Base-by-base conservation (phyloP, 2,113 vertebrate species). In the Seriola aureovittata region DNA sequence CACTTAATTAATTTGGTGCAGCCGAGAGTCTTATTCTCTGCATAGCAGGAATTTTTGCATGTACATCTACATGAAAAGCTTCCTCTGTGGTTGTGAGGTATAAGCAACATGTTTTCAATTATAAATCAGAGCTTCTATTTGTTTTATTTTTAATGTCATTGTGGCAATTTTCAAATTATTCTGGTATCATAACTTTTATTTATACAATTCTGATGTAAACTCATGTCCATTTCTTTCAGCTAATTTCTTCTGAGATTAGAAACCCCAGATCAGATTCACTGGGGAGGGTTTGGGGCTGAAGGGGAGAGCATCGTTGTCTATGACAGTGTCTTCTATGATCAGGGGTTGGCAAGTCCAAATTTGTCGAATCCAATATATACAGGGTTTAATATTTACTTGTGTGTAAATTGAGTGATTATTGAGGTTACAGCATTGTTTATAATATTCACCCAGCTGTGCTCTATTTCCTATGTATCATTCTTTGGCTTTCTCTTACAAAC, bases 1-100 rank as follows among this genome's bases (percentile, higher is more conserved):
- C 17, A 65, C 57, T 77, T 71, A 75, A 78, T 71, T 82, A 65
- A 80, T 86, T 69, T 85, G 57, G 23, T 32, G 0, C 52, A 34
- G 59, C 59, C 36, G 36, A 2, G 3, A 67, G 54, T 71, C 50
- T 77, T 42, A 55, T 21, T 80, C 29, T 42, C 38, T 36, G 40
- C 42, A 58, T 69, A 66, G 68, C 10, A 42, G 50, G 70, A 59
- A 16, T 14, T 64, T 42, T 10, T 57, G 23, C 65, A 44, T 46
- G 34, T 34, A 38, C 38, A 65, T 32, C 25, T 17, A 48, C 44
- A 46, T 42, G 17, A n/a, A 60, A 64, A 44, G 65, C 32, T 9
- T 14, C 13, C 19, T 42, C 8, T 40, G 67, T 62, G 19, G 16
- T 46, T 62, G n/a, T 50, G 19, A 70, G 16, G 54, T 60, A 71